Evolutionary conservation across 2,797 vertebrate genomes (phyloP), one percentile per base, ranked within the genome.

Genomic region (Amblyopsis hoosieri): DNA sequence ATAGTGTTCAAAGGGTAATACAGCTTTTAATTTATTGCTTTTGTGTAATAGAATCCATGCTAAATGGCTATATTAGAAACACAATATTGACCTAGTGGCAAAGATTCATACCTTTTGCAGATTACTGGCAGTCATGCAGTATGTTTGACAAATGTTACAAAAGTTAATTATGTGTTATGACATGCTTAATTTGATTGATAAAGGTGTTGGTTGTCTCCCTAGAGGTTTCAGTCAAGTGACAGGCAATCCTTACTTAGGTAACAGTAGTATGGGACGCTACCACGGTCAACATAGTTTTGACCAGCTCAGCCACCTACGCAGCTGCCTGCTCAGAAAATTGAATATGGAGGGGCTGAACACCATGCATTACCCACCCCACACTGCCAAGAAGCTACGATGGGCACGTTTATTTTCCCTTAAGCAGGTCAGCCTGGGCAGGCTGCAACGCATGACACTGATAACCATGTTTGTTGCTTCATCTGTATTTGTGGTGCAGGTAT

Each of bases 261-360:
- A 93, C 85, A 98, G 96, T 0, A 95, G 96, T 17, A 95, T 93
- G 82, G 96, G 96, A 0, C 52, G 90, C 48, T 98, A 97, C 84
- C 94, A 93, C 0, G 94, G 94, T 53, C 91, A 70, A 56, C 69
- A 91, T 84, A 87, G 87, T 79, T 98, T 98, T 0, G 88, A 96
- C 71, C 94, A 88, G 74, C 94, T 97, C 72, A 97, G 95, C 58
- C 95, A 98, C 84, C 76, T 73, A 69, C 92, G 94, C 0, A 72
- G 94, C 80, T 96, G 95, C 78, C 85, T 98, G n/a, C 71, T 98
- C 82, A 95, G 89, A 85, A 87, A 91, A 70, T 89, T 97, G 72
- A 84, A 57, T 57, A 88, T 94, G 87, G 96, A 98, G 45, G 49
- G 52, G 0, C 0, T 77, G 0, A 93, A 94, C 87, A 89, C 59